A percentile compares a stretch with the other conserved stretches of the same genome.
phyloP scores from a whole-genome alignment of 1,140 invertebrate genomes.

The Drosophila sp. region DNA sequence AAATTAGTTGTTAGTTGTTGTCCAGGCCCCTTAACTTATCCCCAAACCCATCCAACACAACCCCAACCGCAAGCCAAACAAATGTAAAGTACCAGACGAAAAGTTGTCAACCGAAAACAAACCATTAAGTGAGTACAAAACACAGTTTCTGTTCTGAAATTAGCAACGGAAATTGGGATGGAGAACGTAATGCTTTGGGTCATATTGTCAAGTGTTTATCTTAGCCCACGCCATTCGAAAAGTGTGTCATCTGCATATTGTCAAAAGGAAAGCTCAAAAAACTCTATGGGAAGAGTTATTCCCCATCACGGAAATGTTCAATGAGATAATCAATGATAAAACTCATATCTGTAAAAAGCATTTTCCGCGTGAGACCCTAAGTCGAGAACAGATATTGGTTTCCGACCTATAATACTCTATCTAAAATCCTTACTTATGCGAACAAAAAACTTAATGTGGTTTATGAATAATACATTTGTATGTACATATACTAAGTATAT shows the following conservation, averaged over 20 bases:
- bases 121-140: constrained; percentile 78
- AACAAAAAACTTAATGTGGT: too few species aligned
- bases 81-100: constrained; percentile 63
- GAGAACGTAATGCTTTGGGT: constrained; percentile 14
- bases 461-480: too few species aligned
- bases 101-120: constrained; percentile 80
- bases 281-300: too few species aligned
- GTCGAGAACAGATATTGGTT: too few species aligned
- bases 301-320: too few species aligned
- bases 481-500: too few species aligned
- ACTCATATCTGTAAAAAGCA: too few species aligned
- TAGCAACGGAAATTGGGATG: constrained; percentile 44
- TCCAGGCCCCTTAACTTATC: constrained; percentile 2
- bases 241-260: constrained; percentile 6
- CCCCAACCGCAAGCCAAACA: constrained; percentile 66
- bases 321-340: too few species aligned
- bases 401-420: too few species aligned
- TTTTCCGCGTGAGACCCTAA: too few species aligned
- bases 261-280: constrained; percentile 4
- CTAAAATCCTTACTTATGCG: too few species aligned
- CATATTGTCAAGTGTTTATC: constrained; percentile 78
- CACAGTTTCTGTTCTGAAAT: constrained; percentile 58
- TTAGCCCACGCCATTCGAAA: not conserved
- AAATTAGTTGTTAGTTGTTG: constrained; percentile 76
- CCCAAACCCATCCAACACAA: not conserved